Evolutionary conservation across 2,888 invertebrate genomes (phyloP).

Genomic region (Caenorhabditis angaria): DNA sequence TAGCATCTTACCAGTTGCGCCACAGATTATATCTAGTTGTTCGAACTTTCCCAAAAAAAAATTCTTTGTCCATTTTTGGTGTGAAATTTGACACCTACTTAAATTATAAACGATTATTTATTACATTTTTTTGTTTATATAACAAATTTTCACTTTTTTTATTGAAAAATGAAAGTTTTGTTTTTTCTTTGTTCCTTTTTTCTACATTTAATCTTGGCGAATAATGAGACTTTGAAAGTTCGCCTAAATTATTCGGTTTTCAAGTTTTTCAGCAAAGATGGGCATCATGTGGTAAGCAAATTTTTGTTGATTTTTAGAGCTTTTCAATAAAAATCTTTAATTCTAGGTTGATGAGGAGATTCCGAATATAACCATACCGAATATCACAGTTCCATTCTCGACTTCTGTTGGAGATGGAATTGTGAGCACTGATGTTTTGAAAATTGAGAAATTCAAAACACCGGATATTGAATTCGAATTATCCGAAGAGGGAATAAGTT

Average conservation of each 20-base stretch:
- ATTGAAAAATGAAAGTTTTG: not conserved
- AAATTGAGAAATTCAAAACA: conserved; percentile 56
- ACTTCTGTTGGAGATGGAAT: conserved; percentile 55
- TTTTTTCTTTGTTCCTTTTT: not conserved
- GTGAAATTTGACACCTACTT: not conserved
- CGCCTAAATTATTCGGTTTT: conserved; percentile 36
- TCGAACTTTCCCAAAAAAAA: no score
- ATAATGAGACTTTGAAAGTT: conserved; percentile 15
- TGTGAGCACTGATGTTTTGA: conserved; percentile 54
- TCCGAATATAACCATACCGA: conserved; percentile 62
- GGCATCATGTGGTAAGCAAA: conserved; percentile 50
- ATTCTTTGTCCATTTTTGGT: no score
- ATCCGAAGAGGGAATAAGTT: conserved; percentile 47
- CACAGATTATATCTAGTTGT: no score
- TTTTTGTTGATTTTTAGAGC: not conserved
- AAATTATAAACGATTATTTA: no score
- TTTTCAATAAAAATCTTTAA: conserved; percentile 1
- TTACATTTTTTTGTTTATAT: not conserved
- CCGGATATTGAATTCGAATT: conserved; percentile 52
- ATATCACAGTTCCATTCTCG: conserved; percentile 58
- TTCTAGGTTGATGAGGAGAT: conserved; percentile 62
- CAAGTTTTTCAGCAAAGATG: conserved; percentile 52
- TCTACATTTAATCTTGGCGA: not conserved
- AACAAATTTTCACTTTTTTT: not conserved
- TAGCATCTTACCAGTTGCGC: no score